phyloP scores from a whole-genome alignment of 2,113 vertebrate species.

The Vireo altiloquus region DNA sequence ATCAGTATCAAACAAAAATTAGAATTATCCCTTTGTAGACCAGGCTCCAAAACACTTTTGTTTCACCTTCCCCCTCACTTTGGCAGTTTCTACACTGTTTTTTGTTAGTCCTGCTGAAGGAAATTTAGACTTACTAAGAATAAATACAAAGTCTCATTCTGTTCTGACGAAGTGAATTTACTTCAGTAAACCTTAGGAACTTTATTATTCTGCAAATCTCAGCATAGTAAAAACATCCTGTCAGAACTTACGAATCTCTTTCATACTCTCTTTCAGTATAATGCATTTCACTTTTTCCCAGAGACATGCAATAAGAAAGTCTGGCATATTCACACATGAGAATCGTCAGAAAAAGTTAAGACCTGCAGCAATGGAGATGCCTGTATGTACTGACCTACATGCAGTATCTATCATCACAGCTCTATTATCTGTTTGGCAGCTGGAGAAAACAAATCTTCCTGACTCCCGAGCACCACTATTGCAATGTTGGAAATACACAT shows the following conservation, averaged over 20 bases:
- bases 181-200: not conserved
- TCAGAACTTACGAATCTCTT: not conserved
- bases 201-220: not conserved
- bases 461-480: not conserved
- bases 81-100: not conserved
- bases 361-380: not conserved
- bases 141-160: not conserved
- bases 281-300: not conserved
- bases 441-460: not conserved
- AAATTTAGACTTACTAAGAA: not conserved
- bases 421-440: not conserved
- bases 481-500: not conserved
- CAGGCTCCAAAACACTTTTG: not conserved
- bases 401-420: not conserved
- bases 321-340: not conserved
- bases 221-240: not conserved
- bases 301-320: not conserved
- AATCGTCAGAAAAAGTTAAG: not conserved
- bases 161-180: not conserved
- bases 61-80: not conserved
- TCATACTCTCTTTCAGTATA: not conserved
- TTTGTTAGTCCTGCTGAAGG: not conserved
- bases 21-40: not conserved
- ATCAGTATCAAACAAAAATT: not conserved
- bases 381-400: not conserved